Base-by-base conservation (phyloP, 2,888 invertebrate species). In the Orthosia gothica region DNA sequence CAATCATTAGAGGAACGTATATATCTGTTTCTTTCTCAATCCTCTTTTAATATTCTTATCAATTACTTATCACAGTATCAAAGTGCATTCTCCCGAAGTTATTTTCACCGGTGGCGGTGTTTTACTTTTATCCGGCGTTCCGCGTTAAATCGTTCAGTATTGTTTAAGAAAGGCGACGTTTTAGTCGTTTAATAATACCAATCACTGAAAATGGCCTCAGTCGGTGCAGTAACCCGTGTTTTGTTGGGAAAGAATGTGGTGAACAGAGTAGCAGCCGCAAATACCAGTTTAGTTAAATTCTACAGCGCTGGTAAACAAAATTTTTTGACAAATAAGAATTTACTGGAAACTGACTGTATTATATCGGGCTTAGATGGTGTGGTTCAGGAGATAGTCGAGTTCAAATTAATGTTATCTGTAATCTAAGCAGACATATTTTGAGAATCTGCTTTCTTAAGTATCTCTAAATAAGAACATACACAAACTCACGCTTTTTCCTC, bases 241-340 rank as follows among this genome's bases (percentile, higher is more conserved):
- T 90, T 96, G 70, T 81, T 96, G 26, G 94, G 95, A 81, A 96
- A 94, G 86, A 94, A 93, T 89, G 89, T 92, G 45, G 73, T 93
- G 40, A 93, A 89, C 84, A 89, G 92, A 78, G 85, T 93, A 26
- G 90, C 91, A 20, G 90, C 91, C 40, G 82, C 91, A 7, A 95
- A 95, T 92, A 92, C 95, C 91, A 94, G 94, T 92, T 93, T 93
- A 32, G 89, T 93, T 57, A 96, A 96, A 87, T 96, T 95, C 88
- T 96, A 96, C 89, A 96, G 96, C 84, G 92, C 95, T 87, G 96
- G 96, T 96, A 90, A 90, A 88, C 74, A 58, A 70, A 58, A 12
- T 15, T 20, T 47, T 70, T 65, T 58, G 15, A 26, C 20, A 49
- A 70, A 55, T 15, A 40, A 40, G 40, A 40, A 52, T 59, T 47